Evolutionary conservation across 2,888 invertebrate genomes (phyloP), one percentile per base, ranked within the genome.

Genomic region (Emmelina monodactyla): DNA sequence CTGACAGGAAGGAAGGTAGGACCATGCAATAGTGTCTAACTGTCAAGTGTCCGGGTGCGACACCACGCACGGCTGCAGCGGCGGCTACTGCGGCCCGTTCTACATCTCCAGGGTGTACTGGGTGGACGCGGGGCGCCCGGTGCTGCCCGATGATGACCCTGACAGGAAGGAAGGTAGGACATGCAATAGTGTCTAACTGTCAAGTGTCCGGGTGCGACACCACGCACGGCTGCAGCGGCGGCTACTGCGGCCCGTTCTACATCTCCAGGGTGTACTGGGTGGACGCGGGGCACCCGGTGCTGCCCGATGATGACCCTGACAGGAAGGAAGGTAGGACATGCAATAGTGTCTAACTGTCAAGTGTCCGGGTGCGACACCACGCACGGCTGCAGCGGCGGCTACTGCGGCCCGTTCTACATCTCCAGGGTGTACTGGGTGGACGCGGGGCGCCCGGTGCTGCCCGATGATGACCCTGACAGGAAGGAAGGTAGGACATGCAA

Each of bases 381-480:
- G 0, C 63, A 76, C 34, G 81, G 80, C 2, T 86, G 86, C 54
- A 58, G 60, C 0, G 70, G 62, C 0, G 84, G 83, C 0, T 85
- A 84, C 55, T 87, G 87, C 51, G 86, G 87, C 0, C 84, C 85
- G 0, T 86, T 83, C 61, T 82, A 82, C 58, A 82, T 87, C 42
- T 83, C 85, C 32, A 67, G 80, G 45, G 71, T 85, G 3, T 87
- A 87, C 57, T 87, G 87, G 87, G 72, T 78, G 2, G 87, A 87
- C 43, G 85, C 85, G 2, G 86, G 83, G 1, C 81, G 81, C 46
- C 76, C 82, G 2, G 83, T 81, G 2, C 50, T 85, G 33, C 82
- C 83, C 2, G 83, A 84, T 16, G 86, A 87, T 47, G 80, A 80
- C 44, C 70, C 82, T 0, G 65, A 72, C 12, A 62, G 85, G 43